phyloP scores from a whole-genome alignment of 2,113 vertebrate genomes.

The Pristiophorus japonicus region DNA sequence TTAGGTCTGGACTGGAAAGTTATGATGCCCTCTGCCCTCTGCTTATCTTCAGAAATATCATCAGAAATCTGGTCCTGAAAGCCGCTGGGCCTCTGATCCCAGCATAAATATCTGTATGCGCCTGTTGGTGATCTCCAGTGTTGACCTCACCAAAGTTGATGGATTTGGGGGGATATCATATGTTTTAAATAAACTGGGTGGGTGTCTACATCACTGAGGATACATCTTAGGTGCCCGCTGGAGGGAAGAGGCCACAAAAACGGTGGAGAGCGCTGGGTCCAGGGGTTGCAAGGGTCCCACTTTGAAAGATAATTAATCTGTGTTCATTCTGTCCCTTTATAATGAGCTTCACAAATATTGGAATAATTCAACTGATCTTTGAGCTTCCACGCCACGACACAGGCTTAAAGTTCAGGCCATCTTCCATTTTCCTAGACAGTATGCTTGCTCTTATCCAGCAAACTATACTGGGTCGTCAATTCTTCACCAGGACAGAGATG shows the following conservation, averaged over 20 bases:
- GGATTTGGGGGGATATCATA: not conserved
- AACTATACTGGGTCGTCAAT: not conserved
- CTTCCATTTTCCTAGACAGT: too few relatives aligned
- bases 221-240: too few relatives aligned
- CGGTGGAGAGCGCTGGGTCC: too few relatives aligned
- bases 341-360: not conserved
- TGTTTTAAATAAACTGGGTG: not conserved
- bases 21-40: not conserved
- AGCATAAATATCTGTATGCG: not conserved
- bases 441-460: too few relatives aligned
- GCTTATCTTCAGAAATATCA: conserved; percentile 21
- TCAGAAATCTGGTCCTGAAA: not conserved
- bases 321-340: not conserved
- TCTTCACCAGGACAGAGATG: not conserved
- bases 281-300: not conserved
- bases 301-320: not conserved
- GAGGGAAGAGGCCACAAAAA: not conserved
- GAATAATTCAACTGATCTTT: not conserved
- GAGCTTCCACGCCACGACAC: not conserved
- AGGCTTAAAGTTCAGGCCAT: not conserved
- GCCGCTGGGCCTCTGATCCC: not conserved
- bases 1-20: not conserved
- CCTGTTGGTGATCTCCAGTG: not conserved
- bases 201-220: not conserved
- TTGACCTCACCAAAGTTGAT: not conserved